Percentiles rank a stretch among this genome's conserved stretches.
Conservation (phyloP, 2,113 vertebrate species). For the Bubo scandiacus region DNA sequence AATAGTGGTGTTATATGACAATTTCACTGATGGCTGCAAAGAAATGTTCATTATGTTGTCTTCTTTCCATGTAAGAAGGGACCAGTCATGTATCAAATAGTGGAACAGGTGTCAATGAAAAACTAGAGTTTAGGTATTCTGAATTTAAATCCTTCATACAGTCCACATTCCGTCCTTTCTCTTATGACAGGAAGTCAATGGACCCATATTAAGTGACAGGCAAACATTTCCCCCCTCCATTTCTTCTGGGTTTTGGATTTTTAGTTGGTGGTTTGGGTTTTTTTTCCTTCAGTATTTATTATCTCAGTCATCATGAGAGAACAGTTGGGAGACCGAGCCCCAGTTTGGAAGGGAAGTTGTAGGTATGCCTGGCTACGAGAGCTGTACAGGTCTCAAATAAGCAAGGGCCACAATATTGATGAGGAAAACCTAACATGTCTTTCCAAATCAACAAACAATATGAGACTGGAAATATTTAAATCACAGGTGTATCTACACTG, state of each 20-base stretch:
- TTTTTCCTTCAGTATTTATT: not conserved
- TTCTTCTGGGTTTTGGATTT: not conserved
- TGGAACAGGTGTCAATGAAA: not conserved
- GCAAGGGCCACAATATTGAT: not conserved
- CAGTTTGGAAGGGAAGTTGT: not conserved
- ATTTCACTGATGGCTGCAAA: constrained; percentile 9
- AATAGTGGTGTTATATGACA: not conserved
- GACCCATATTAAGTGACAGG: not conserved
- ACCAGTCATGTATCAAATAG: not conserved
- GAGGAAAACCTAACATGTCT: not conserved
- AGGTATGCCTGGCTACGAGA: not conserved
- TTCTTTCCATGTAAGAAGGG: not conserved
- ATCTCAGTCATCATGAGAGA: not conserved
- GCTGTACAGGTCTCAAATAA: not conserved
- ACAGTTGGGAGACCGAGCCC: not conserved
- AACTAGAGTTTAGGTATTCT: not conserved
- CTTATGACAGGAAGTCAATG: not conserved
- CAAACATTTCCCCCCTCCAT: not conserved
- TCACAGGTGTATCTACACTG: not conserved
- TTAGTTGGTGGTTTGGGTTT: not conserved
- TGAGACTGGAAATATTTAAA: not conserved
- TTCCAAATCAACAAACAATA: not conserved
- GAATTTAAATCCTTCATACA: not conserved
- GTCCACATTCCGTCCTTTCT: not conserved
- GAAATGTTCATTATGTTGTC: not conserved